Conservation (phyloP, 2,888 invertebrate species). For the Drosophila pseudotalamancana region DNA sequence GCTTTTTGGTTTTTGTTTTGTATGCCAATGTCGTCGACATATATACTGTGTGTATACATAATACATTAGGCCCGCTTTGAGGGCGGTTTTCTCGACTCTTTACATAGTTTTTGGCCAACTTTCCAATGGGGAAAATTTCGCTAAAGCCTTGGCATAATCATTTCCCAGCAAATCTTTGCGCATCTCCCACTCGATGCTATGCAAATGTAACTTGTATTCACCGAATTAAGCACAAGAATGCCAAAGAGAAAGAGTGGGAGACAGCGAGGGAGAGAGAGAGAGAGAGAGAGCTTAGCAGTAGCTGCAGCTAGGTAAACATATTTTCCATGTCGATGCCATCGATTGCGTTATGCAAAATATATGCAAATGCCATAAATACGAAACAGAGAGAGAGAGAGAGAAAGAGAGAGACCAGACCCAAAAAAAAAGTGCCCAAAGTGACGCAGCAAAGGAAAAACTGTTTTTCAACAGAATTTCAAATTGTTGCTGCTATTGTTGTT, state of each 20-base stretch:
- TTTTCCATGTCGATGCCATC: constrained; percentile 84
- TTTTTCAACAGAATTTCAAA: constrained; percentile 59
- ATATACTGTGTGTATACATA: constrained; percentile 58
- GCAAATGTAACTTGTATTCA: constrained; percentile 60
- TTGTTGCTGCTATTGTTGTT: constrained; percentile 28
- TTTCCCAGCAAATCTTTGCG: constrained; percentile 79
- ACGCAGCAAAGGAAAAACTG: constrained; percentile 56
- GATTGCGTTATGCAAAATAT: constrained; percentile 84
- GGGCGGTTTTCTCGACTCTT: constrained; percentile 60
- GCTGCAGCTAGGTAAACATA: constrained; percentile 74
- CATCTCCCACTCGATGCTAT: constrained; percentile 75
- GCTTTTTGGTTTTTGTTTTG: no score
- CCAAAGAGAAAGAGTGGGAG: constrained; percentile 19
- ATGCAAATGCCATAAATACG: constrained; percentile 82
- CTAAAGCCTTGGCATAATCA: constrained; percentile 65
- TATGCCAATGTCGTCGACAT: constrained; percentile 36
- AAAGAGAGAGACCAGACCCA: constrained; percentile 16
- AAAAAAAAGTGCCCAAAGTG: constrained; percentile 38
- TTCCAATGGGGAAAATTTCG: constrained; percentile 67
- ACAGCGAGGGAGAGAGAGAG: constrained; percentile 8
- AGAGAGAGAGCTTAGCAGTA: constrained; percentile 32
- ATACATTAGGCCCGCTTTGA: constrained; percentile 59
- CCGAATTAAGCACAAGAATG: constrained; percentile 66
- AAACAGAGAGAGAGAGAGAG: constrained; percentile 11
- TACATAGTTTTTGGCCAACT: constrained; percentile 62